Conservation (phyloP, 2,113 vertebrate genomes). For the Sclerurus mexicanus region DNA sequence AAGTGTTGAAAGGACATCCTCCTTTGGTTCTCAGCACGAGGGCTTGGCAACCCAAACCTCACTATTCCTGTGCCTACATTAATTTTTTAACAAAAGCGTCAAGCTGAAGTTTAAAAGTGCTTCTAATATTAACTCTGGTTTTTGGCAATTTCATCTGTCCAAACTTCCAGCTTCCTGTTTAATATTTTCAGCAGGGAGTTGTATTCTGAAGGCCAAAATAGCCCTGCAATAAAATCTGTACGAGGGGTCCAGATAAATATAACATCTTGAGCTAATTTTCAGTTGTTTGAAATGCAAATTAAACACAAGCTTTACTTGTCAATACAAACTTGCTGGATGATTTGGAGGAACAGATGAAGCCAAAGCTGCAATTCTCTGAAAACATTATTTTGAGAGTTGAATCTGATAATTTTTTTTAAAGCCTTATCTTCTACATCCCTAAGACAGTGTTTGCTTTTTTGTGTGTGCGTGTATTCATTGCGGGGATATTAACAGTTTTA, state of each 20-base stretch:
- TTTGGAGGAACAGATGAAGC: not conserved
- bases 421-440: not conserved
- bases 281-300: conserved; percentile 1
- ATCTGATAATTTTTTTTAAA: not conserved
- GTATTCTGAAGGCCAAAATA: not conserved
- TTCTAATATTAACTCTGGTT: not conserved
- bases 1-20: not conserved
- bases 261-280: not conserved
- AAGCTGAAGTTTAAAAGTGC: not conserved
- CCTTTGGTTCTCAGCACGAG: not conserved
- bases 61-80: not conserved
- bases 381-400: not conserved
- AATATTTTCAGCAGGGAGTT: not conserved
- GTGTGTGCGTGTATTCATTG: not conserved
- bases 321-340: not conserved
- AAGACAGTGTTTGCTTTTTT: not conserved
- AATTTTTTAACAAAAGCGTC: not conserved
- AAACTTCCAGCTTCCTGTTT: not conserved
- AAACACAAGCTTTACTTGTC: not conserved
- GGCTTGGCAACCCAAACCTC: not conserved
- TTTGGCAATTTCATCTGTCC: not conserved
- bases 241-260: not conserved
- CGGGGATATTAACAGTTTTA: not conserved
- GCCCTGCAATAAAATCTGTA: not conserved
- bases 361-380: not conserved